Conservation (phyloP, 2,888 invertebrate genomes). For the Chouioia cunea region DNA sequence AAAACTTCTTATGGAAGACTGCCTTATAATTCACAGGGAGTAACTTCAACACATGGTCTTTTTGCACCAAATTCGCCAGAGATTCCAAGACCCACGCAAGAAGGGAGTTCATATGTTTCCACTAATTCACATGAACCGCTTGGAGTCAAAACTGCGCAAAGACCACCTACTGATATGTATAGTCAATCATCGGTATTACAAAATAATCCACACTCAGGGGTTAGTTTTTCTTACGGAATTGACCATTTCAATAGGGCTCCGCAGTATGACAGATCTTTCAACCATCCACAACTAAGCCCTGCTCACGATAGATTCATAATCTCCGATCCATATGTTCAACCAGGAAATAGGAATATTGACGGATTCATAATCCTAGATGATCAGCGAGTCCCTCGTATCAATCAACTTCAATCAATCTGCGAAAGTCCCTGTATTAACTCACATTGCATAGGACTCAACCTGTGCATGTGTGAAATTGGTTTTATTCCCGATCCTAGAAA, state of each 20-base stretch:
- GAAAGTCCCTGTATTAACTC: conserved; percentile 69
- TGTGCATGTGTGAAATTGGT: conserved; percentile 67
- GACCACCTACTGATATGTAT: not conserved
- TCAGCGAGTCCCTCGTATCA: not conserved
- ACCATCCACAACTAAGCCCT: not conserved
- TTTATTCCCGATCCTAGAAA: conserved; percentile 64
- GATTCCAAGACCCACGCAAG: not conserved
- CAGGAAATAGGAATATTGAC: not conserved
- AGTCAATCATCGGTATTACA: not conserved
- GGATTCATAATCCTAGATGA: conserved; percentile 1
- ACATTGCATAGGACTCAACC: conserved; percentile 68
- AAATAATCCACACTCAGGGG: not conserved
- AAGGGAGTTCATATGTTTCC: not conserved
- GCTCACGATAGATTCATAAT: not conserved
- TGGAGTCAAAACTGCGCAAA: conserved; percentile 5
- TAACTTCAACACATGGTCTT: not conserved
- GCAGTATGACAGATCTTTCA: not conserved
- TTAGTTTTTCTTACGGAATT: conserved; percentile 6
- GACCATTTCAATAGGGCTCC: not conserved
- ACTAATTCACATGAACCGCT: not conserved
- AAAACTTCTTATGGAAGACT: conserved; percentile 9
- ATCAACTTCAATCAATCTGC: conserved; percentile 60
- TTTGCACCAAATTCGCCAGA: not conserved
- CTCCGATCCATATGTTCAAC: conserved; percentile 7
- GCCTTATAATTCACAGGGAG: not conserved